These are phyloP conservation scores for Brachyhypopomus occidentalis DNA, from an alignment of 2,113 vertebrate genomes.

Conservation along the genomic window DNA sequence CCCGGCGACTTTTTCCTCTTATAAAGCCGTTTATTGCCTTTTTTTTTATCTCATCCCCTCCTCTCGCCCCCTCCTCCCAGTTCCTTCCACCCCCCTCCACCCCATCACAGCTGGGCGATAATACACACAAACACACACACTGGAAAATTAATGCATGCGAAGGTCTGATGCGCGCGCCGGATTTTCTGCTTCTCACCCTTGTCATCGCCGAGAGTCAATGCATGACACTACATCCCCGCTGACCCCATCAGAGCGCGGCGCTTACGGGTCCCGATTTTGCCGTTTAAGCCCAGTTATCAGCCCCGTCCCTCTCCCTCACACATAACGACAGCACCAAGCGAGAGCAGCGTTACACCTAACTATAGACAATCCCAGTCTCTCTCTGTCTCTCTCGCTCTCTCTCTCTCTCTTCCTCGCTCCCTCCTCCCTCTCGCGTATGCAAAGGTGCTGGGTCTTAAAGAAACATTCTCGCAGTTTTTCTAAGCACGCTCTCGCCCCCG, in stretches of 20 bases:
- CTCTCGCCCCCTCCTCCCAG: conserved; percentile 18
- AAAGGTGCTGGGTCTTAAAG: neutral
- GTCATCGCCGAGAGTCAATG: conserved; percentile 63
- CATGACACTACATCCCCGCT: conserved; percentile 55
- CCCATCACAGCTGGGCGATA: conserved; percentile 72
- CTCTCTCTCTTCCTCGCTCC: neutral
- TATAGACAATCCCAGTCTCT: no score
- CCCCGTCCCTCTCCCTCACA: conserved; percentile 69
- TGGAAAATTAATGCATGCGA: conserved; percentile 41
- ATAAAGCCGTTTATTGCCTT: conserved; percentile 13
- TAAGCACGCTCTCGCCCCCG: conserved; percentile 27
- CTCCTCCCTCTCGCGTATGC: conserved; percentile 33
- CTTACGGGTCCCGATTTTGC: conserved; percentile 65
- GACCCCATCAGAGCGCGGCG: conserved; percentile 68
- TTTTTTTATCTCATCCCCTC: conserved; percentile 27
- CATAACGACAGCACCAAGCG: conserved; percentile 70
- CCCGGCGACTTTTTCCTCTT: no score
- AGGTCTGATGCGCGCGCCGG: conserved; percentile 58
- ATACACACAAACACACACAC: conserved; percentile 51
- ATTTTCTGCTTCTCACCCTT: conserved; percentile 69
- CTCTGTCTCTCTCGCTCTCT: conserved; percentile 13
- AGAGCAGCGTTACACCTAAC: conserved; percentile 63
- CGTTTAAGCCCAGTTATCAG: conserved; percentile 68
- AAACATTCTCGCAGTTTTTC: conserved; percentile 55
- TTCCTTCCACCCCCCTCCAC: conserved; percentile 52